Percentiles rank a stretch among this genome's conserved stretches.
Evolutionary conservation across 2,113 vertebrate genomes (phyloP).

Genomic region (Channa argus): DNA sequence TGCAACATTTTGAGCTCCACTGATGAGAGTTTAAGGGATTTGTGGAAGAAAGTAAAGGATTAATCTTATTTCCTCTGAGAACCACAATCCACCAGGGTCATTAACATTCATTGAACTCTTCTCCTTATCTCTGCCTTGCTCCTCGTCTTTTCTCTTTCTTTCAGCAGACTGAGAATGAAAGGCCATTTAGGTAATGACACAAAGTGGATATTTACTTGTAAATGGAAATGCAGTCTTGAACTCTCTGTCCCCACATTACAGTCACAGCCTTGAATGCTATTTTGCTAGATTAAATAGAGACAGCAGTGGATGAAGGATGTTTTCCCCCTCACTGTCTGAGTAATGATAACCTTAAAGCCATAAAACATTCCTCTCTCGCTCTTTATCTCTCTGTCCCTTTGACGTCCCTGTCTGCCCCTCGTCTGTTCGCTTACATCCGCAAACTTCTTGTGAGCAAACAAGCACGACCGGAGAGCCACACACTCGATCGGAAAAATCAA

Average conservation of each 20-base stretch:
- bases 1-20: constrained; percentile 10
- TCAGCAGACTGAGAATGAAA: constrained; percentile 4
- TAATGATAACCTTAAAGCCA: constrained; percentile 42
- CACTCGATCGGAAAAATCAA: constrained; percentile 54
- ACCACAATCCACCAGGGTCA: constrained; percentile 1
- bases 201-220: constrained; percentile 49
- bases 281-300: constrained; percentile 57
- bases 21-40: constrained; percentile 31
- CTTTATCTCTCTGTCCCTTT: constrained; percentile 44
- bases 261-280: constrained; percentile 31
- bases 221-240: constrained; percentile 41
- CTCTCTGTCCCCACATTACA: constrained; percentile 22
- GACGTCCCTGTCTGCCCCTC: background rate
- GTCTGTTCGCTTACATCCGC: constrained; percentile 21
- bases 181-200: constrained; percentile 55
- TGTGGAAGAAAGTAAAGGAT: constrained; percentile 1
- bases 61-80: constrained; percentile 7
- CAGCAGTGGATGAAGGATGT: constrained; percentile 23
- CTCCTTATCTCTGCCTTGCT: background rate
- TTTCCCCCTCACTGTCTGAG: constrained; percentile 25
- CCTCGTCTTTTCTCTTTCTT: constrained; percentile 9
- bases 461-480: constrained; percentile 25
- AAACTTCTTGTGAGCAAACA: constrained; percentile 63
- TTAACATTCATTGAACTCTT: constrained; percentile 38
- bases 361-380: constrained; percentile 46